Base-by-base conservation (phyloP, 1,140 invertebrate species). In the Dendroctonus valens region DNA sequence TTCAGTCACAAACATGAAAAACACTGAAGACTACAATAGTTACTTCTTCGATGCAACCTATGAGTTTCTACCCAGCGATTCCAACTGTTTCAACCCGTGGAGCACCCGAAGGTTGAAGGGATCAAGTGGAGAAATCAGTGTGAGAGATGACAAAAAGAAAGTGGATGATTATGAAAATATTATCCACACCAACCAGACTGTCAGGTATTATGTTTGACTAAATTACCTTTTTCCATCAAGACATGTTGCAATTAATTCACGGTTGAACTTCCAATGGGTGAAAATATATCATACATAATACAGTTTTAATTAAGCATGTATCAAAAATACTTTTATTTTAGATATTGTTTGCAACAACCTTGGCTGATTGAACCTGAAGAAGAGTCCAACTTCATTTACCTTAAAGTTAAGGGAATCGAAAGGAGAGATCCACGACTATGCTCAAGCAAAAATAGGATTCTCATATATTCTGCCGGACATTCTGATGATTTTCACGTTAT, bases 41-140 rank as follows among this genome's bases (percentile, higher is more conserved):
- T 92, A 90, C 77, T 85, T 84, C 70, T 93, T 93, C 78, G 90
- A 92, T 73, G 91, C 88, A 0, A 85, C 86, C 70, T 92, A 89
- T 73, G 86, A 90, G 77, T 91, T 91, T 76, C 75, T 89, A 41
- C 78, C 84, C 0, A 80, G 81, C 53, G 82, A 86, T 44, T 80
- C 80, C 41, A 77, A 82, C 15, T 88, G 87, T 72, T 80, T 82
- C 4, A 83, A 84, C 54, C 83, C 81, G 39, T 85, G 86, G 77
- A 84, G 87, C 49, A 84, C 86, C 44, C 77, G 87, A 57, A 79
- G 84, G 69, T 74, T 91, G 2, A 81, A 84, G 66, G 88, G 88
- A 4, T 85, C 86, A 8, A 90, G 89, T 72, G 90, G 89, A 2
- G 87, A 90, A 76, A 89, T 87, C 59, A 81, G 82, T 0, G 70